A percentile compares a stretch with the other conserved stretches of the same genome.
Evolutionary conservation across 1,140 invertebrate genomes (phyloP).

Genomic region (Polyergus mexicanus): DNA sequence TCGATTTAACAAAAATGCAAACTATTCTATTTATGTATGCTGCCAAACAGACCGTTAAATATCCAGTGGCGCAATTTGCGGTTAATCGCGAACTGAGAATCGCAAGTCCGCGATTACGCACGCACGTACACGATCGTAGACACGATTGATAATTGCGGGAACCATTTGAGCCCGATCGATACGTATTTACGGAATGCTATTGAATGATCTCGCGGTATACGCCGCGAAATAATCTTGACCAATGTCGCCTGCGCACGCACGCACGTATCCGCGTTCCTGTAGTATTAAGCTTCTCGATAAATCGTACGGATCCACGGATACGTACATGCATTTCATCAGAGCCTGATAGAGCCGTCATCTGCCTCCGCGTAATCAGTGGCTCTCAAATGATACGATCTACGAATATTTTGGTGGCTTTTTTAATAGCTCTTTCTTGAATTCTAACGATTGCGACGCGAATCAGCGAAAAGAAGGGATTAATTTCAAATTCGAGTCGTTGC

Average conservation of each 20-base stretch:
- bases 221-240: slow-evolving; percentile 57
- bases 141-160: slow-evolving; percentile 48
- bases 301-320: slow-evolving; percentile 47
- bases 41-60: slow-evolving; percentile 21
- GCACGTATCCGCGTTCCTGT: slow-evolving; percentile 6
- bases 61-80: not conserved
- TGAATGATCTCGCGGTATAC: slow-evolving; percentile 53
- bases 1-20: too few species aligned
- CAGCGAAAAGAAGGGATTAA: not conserved
- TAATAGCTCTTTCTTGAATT: not conserved
- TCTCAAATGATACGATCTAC: slow-evolving; percentile 73
- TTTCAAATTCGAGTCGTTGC: not conserved
- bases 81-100: slow-evolving; percentile 25
- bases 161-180: slow-evolving; percentile 44
- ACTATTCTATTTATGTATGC: not conserved
- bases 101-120: slow-evolving; percentile 18
- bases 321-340: slow-evolving; percentile 60
- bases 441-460: not conserved
- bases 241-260: slow-evolving; percentile 58
- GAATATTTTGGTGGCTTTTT: not conserved
- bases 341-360: slow-evolving; percentile 80
- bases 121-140: slow-evolving; percentile 12
- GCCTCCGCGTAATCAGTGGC: slow-evolving; percentile 78
- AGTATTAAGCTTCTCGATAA: slow-evolving; percentile 55
- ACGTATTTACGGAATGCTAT: slow-evolving; percentile 49